Conservation (phyloP, 2,797 vertebrate genomes). For the Gallinago nigripennis region DNA sequence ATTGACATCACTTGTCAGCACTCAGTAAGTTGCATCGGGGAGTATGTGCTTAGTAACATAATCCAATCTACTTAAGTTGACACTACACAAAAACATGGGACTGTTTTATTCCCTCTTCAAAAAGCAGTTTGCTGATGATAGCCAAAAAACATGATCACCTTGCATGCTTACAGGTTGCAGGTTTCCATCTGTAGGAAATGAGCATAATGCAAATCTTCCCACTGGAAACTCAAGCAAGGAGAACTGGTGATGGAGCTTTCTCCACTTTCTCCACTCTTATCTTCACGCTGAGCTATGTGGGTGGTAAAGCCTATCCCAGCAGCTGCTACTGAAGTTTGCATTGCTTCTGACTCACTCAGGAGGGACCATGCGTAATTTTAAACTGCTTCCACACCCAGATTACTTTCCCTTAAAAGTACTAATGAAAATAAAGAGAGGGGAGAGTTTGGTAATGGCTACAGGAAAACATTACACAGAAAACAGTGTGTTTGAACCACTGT, state of each 20-base stretch:
- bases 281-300: constrained; percentile 18
- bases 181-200: neutral
- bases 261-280: neutral
- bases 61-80: neutral
- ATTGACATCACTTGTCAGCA: neutral
- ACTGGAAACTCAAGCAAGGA: neutral
- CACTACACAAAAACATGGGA: neutral
- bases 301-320: constrained; percentile 54
- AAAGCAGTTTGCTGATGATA: neutral
- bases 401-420: constrained; percentile 32
- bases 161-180: neutral
- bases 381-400: constrained; percentile 56
- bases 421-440: neutral
- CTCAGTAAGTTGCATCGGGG: neutral
- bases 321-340: constrained; percentile 60
- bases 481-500: neutral
- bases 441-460: neutral
- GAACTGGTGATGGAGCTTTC: neutral
- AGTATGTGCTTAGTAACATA: neutral
- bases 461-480: neutral
- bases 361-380: constrained; percentile 63
- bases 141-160: neutral
- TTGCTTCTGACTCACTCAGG: constrained; percentile 74
- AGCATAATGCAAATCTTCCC: neutral
- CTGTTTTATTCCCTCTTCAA: neutral